These are phyloP conservation scores for Reinhardtius hippoglossoides DNA, from an alignment of 2,113 vertebrate species.

Conservation along the genomic window DNA sequence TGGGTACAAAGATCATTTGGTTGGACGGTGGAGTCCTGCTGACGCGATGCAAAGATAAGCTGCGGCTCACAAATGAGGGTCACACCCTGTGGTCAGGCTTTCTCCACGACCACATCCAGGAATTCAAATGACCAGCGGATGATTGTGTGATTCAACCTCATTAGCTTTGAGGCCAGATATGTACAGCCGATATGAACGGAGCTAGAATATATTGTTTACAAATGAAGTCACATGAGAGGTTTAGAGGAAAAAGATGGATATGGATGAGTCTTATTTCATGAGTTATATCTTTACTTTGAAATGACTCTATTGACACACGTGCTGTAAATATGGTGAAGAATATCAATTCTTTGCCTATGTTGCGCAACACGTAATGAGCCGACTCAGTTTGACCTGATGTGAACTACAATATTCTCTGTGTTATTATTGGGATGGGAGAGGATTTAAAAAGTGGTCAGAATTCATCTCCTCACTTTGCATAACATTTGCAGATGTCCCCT, in stretches of 20 bases:
- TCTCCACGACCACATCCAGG: conserved; percentile 75
- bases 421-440: conserved; percentile 39
- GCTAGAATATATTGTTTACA: neutral
- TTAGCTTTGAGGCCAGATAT: conserved; percentile 11
- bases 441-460: conserved; percentile 67
- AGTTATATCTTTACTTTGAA: neutral
- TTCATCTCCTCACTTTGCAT: conserved; percentile 79
- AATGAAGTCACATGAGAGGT: neutral
- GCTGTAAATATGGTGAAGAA: neutral
- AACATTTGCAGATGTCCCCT: conserved; percentile 74
- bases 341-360: neutral
- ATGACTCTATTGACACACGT: neutral
- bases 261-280: neutral
- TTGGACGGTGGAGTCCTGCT: conserved; percentile 7
- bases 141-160: conserved; percentile 11
- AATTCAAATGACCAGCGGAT: conserved; percentile 71
- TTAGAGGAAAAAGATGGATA: neutral
- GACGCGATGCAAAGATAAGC: conserved; percentile 21
- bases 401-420: conserved; percentile 16
- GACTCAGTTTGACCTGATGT: conserved; percentile 23
- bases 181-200: neutral
- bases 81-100: conserved; percentile 58
- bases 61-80: conserved; percentile 38
- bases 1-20: neutral
- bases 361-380: neutral